phyloP scores from a whole-genome alignment of 2,797 vertebrate genomes.

The Ceryle rudis region DNA sequence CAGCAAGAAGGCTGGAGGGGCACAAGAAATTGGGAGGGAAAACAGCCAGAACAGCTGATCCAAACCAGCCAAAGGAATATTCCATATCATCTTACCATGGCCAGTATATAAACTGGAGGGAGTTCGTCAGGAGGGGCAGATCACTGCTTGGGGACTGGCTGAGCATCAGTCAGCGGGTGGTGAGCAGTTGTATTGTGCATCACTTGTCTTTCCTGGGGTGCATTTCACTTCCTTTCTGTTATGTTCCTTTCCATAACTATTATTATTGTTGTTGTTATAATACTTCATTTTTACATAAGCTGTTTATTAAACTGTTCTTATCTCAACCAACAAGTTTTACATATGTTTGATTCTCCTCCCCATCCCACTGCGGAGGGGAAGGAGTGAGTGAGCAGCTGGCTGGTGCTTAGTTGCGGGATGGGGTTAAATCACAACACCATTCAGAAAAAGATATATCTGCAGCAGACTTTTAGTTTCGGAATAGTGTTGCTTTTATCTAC shows the following conservation, averaged over 20 bases:
- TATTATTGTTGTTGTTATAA: background rate
- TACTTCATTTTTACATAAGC: background rate
- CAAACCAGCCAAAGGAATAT: background rate
- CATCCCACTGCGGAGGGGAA: background rate
- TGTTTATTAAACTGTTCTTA: background rate
- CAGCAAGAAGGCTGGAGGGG: background rate
- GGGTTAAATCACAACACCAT: background rate
- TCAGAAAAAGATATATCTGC: background rate
- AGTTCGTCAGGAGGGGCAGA: background rate
- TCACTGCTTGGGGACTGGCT: background rate
- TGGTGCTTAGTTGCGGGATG: background rate
- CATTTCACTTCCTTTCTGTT: background rate
- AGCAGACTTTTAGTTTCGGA: background rate
- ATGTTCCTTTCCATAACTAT: background rate
- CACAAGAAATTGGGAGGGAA: background rate
- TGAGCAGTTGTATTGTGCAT: background rate
- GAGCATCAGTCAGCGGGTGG: background rate
- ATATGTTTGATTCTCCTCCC: background rate
- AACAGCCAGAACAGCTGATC: background rate
- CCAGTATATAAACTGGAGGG: background rate
- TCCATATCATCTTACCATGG: background rate
- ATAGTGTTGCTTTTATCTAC: background rate
- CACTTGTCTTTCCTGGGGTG: background rate
- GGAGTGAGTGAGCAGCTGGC: background rate
- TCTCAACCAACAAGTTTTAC: background rate